Base-by-base conservation (phyloP, 30 jellyfish, hydroid and myxozoan genomes). In the Catostylus mosaicus region DNA sequence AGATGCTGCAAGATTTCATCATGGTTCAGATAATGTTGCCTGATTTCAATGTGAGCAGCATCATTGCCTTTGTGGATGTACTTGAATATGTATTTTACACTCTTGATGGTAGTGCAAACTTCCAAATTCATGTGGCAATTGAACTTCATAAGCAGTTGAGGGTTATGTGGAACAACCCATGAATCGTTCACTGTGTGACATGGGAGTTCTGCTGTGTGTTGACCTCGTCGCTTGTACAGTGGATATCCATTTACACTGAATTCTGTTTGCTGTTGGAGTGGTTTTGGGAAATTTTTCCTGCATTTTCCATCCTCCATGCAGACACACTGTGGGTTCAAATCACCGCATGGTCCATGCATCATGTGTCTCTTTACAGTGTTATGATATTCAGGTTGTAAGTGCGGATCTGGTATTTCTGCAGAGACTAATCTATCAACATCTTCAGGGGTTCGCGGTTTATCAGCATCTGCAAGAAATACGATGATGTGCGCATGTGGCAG, bases 51-150 rank as follows among this genome's bases (percentile, higher is more conserved):
- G 37, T 74, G 34, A 3, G 96, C 91, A 26, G 71, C 20, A 59
- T 85, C 94, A 75, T 64, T 38, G 1, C 97, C 97, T 59, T 90
- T 84, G 80, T 77, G 84, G 27, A 90, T 76, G 43, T 90, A 90
- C 48, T 85, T 90, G 80, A 37, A 90, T 23, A 90, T 61, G 75
- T 90, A 90, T 54, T 85, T 84, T 10, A 83, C 93, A 51, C 83
- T 52, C 65, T 77, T 83, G 60, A 89, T 69, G 20, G 92, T 26
- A 29, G 93, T 75, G 82, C 88, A 83, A 12, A 68, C 87, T 59
- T 89, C 97, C 30, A 82, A 80, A 70, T 89, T 89, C 29, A 89
- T 89, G 73, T 88, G 97, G 38, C 78, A 82, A 54, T 88, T 61
- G 61, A 62, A 84, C 46, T 62, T 75, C 47, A 56, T 63, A 4